A percentile compares a stretch with the other conserved stretches of the same genome.
Evolutionary conservation across 2,113 vertebrate genomes (phyloP).

Genomic region (Potamarius usumacintae): DNA sequence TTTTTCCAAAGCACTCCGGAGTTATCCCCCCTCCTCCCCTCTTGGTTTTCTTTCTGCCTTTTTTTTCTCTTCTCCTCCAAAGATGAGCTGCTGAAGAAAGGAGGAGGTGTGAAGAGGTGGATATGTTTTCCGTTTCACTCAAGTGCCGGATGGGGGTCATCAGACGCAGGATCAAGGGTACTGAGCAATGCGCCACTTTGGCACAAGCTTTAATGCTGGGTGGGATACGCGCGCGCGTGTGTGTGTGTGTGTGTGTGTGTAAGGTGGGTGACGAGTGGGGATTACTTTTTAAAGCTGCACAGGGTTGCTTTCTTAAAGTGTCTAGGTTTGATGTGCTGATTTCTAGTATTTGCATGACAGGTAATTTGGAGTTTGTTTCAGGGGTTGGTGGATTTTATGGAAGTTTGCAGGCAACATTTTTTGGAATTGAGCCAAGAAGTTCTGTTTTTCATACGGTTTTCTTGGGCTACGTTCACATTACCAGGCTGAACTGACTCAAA

Average conservation of each 20-base stretch:
- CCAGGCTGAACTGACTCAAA: too few species aligned
- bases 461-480: too few species aligned
- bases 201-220: slow-evolving; percentile 27
- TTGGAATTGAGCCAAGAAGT: background rate
- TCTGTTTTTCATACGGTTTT: background rate
- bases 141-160: slow-evolving; percentile 89
- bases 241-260: slow-evolving; percentile 8
- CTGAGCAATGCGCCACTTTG: slow-evolving; percentile 58
- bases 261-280: background rate
- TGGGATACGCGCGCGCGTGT: background rate
- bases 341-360: background rate
- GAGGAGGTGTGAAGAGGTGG: slow-evolving; percentile 56
- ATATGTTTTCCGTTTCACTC: slow-evolving; percentile 88
- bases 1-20: slow-evolving; percentile 51
- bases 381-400: background rate
- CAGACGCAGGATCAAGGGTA: slow-evolving; percentile 85
- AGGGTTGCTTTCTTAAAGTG: slow-evolving; percentile 23
- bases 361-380: background rate
- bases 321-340: background rate
- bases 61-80: slow-evolving; percentile 57
- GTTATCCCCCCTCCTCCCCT: slow-evolving; percentile 43
- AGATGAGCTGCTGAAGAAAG: slow-evolving; percentile 66
- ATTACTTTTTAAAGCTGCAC: slow-evolving; percentile 38
- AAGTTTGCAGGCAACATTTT: background rate
- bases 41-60: slow-evolving; percentile 20